A percentile compares a stretch with the other conserved stretches of the same genome.
These are phyloP conservation scores for Clarias platycephalus DNA, from an alignment of 2,797 vertebrate species.

Conservation along the genomic window DNA sequence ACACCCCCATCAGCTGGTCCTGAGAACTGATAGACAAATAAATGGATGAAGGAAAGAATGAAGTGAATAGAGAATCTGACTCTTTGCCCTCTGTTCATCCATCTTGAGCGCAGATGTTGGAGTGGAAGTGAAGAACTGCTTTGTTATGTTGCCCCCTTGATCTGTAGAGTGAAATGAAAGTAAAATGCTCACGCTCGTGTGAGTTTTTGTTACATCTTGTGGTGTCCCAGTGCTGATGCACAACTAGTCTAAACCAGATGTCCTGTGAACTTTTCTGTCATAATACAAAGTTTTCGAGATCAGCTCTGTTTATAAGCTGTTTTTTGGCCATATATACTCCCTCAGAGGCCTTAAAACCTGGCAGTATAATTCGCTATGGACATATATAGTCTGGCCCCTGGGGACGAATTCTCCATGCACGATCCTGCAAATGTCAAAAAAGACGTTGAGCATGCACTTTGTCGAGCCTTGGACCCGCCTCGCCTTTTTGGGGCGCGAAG, in stretches of 20 bases:
- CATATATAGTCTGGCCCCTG: no score
- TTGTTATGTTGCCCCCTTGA: constrained; percentile 24
- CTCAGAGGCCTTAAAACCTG: no score
- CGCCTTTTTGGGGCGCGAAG: no score
- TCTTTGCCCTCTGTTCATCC: constrained; percentile 24
- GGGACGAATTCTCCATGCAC: no score
- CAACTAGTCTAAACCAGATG: not conserved
- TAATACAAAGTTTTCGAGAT: no score
- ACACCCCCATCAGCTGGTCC: not conserved
- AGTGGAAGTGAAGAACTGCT: constrained; percentile 16
- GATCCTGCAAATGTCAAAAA: no score
- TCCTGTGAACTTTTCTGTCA: not conserved
- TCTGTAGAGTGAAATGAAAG: not conserved
- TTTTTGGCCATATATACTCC: no score
- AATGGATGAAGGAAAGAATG: constrained; percentile 5
- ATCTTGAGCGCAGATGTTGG: constrained; percentile 54
- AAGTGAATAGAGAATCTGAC: constrained; percentile 17
- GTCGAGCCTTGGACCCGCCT: no score
- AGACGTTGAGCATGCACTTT: no score
- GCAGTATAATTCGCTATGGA: no score
- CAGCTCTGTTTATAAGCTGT: no score
- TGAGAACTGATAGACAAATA: constrained; percentile 1
- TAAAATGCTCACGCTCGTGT: not conserved
- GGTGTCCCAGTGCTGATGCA: not conserved
- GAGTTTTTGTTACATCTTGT: not conserved